A percentile compares a stretch with the other conserved stretches of the same genome.
phyloP scores from a whole-genome alignment of 2,888 invertebrate genomes.

The Poecilobothrus nobilitatus region DNA sequence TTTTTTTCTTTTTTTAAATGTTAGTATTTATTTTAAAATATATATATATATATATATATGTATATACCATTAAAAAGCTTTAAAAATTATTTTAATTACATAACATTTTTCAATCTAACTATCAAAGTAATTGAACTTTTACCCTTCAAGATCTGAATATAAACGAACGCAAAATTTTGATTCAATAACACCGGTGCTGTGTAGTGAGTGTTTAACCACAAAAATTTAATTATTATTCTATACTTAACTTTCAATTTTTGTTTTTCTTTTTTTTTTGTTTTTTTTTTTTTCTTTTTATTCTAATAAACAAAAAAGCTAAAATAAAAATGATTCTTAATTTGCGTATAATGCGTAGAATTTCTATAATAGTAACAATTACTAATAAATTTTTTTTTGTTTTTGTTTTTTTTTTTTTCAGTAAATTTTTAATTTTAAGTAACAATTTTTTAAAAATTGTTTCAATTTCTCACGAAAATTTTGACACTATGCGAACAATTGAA shows the following conservation, averaged over 20 bases:
- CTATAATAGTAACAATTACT: not conserved
- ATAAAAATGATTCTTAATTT: not conserved
- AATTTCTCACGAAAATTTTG: not conserved
- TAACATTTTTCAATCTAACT: too few species aligned
- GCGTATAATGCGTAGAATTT: not conserved
- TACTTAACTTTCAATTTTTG: not conserved
- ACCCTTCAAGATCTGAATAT: not conserved
- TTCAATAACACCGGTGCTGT: not conserved
- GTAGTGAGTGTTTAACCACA: not conserved
- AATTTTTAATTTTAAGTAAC: too few species aligned
- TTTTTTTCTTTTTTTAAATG: too few species aligned
- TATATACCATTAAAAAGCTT: too few species aligned
- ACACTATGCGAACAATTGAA: too few species aligned
- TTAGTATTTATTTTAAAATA: too few species aligned
- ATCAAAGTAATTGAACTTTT: not conserved
- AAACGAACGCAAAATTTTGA: not conserved
- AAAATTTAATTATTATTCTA: not conserved
- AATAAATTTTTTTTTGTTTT: not conserved
- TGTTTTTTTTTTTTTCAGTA: not conserved
- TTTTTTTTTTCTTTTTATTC: not conserved
- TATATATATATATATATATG: too few species aligned
- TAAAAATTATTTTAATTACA: too few species aligned
- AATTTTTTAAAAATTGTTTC: not conserved
- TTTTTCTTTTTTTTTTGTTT: too few species aligned
- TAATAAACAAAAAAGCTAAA: not conserved